These are phyloP conservation scores for Rhinoderma darwinii DNA, from an alignment of 2,113 vertebrate species.

Conservation along the genomic window DNA sequence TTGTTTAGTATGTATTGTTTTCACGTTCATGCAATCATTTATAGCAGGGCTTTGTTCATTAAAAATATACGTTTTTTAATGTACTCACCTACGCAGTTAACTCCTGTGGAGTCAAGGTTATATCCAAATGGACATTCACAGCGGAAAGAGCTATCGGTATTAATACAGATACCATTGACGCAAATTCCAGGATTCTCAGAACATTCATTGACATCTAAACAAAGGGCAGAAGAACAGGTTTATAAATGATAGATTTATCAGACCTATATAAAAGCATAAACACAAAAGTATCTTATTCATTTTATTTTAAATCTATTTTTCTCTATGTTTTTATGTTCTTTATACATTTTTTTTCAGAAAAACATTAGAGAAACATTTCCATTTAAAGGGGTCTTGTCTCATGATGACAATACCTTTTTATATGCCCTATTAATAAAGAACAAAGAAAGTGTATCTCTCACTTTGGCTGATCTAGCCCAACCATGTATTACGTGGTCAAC, in stretches of 20 bases:
- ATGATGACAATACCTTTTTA: too few species aligned
- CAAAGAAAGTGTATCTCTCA: background rate
- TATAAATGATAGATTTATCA: too few species aligned
- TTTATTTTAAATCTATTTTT: too few species aligned
- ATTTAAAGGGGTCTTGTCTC: too few species aligned
- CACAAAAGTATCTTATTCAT: too few species aligned
- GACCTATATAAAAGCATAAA: too few species aligned
- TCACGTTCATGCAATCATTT: background rate
- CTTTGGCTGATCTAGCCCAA: too few species aligned
- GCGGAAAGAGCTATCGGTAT: constrained; percentile 93
- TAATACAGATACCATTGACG: constrained; percentile 86
- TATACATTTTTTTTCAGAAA: too few species aligned
- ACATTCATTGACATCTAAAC: constrained; percentile 88
- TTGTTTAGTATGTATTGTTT: background rate
- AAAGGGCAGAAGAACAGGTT: background rate
- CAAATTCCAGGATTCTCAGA: constrained; percentile 86
- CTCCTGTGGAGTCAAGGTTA: constrained; percentile 87
- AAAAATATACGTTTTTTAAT: background rate
- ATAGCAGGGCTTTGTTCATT: background rate
- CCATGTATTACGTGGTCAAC: too few species aligned
- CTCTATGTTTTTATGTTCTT: background rate
- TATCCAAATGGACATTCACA: constrained; percentile 94
- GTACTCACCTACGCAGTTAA: constrained; percentile 86
- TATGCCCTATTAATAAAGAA: background rate
- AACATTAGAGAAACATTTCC: too few species aligned